These are phyloP conservation scores for Salvelinus sp. DNA, from an alignment of 2,113 vertebrate genomes.

Conservation along the genomic window DNA sequence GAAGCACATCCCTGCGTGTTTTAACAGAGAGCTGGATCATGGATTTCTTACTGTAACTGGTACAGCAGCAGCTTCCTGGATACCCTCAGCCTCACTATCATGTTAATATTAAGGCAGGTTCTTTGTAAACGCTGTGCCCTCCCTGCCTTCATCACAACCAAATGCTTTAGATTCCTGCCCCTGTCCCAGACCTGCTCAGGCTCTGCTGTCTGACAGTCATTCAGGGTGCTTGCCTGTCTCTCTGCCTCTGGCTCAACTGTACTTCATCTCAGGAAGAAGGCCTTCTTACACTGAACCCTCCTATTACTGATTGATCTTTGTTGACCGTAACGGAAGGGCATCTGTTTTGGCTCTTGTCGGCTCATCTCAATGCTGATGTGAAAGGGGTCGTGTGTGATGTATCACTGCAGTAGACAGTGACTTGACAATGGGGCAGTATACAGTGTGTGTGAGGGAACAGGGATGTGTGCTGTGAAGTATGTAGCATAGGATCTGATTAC, in stretches of 20 bases:
- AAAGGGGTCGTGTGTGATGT: neutral
- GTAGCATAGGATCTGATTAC: too few species aligned
- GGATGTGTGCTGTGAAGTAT: too few species aligned
- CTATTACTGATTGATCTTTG: neutral
- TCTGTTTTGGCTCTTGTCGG: neutral
- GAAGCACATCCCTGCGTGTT: too few species aligned
- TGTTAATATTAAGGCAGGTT: conserved; percentile 23
- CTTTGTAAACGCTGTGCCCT: conserved; percentile 58
- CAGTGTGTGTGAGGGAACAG: neutral
- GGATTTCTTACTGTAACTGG: too few species aligned
- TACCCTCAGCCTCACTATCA: conserved; percentile 40
- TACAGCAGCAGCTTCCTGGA: neutral
- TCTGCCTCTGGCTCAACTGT: too few species aligned
- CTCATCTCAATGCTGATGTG: neutral
- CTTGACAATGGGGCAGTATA: neutral
- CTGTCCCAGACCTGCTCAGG: conserved; percentile 18
- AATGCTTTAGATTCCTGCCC: conserved; percentile 48
- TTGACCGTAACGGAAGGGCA: too few species aligned
- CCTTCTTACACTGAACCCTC: neutral
- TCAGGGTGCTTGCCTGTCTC: too few species aligned
- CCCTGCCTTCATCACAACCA: conserved; percentile 61
- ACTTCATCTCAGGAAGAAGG: neutral
- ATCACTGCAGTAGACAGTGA: neutral
- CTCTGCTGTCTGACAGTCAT: too few species aligned
- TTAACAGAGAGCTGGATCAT: neutral